Evolutionary conservation across 2,888 invertebrate species (phyloP).

Genomic region (Scaptomyza caliginosa): DNA sequence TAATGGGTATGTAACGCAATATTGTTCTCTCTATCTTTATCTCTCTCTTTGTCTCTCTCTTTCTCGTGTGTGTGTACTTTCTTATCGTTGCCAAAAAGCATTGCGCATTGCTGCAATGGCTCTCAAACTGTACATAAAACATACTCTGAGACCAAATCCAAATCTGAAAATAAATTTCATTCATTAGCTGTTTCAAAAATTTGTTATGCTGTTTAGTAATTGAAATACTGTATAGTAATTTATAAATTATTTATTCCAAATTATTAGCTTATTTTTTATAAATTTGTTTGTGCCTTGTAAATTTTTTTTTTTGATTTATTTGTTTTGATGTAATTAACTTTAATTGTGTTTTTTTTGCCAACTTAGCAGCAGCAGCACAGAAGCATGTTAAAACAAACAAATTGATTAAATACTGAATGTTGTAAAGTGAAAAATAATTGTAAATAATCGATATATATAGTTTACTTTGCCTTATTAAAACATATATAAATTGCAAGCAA

Average conservation of each 20-base stretch:
- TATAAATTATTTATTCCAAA: constrained; percentile 1
- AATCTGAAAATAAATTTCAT: constrained; percentile 21
- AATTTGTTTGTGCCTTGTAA: constrained; percentile 49
- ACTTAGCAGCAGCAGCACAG: constrained; percentile 66
- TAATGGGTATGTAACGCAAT: constrained; percentile 89
- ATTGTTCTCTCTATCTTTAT: too few species aligned
- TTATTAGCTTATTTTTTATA: constrained; percentile 40
- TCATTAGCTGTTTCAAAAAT: constrained; percentile 57
- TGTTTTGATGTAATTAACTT: constrained; percentile 59
- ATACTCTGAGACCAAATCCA: constrained; percentile 32
- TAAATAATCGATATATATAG: constrained; percentile 59
- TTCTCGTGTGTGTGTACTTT: too few species aligned
- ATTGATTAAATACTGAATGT: constrained; percentile 65
- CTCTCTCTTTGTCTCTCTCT: too few species aligned
- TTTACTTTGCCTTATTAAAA: constrained; percentile 26
- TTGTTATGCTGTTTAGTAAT: constrained; percentile 82
- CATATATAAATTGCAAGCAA: constrained; percentile 35
- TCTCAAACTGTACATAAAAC: constrained; percentile 54
- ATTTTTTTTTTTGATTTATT: constrained; percentile 14
- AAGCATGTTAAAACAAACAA: constrained; percentile 42
- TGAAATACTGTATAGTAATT: constrained; percentile 7
- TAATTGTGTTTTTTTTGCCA: constrained; percentile 64
- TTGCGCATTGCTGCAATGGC: constrained; percentile 35
- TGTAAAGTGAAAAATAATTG: constrained; percentile 60
- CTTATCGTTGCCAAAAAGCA: constrained; percentile 43